A percentile compares a stretch with the other conserved stretches of the same genome.
Evolutionary conservation across 2,888 invertebrate genomes (phyloP).

Genomic region (Saturnia pavonia): DNA sequence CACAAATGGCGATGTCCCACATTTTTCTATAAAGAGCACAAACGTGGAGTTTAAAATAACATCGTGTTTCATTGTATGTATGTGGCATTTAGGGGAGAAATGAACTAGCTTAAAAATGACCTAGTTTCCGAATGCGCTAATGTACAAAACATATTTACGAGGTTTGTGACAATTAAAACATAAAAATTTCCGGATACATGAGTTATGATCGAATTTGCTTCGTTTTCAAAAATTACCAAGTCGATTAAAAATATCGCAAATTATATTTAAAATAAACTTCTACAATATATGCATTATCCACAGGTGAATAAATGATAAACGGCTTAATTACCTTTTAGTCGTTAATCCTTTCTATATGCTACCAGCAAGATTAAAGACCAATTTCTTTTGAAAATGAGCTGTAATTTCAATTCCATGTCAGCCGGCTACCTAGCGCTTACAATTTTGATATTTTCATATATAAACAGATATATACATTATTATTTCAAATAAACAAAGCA

Average conservation of each 20-base stretch:
- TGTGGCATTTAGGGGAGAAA: constrained; percentile 49
- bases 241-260: background rate
- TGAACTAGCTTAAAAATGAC: constrained; percentile 44
- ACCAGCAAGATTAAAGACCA: no score
- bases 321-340: no score
- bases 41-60: constrained; percentile 19
- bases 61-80: constrained; percentile 34
- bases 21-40: constrained; percentile 5
- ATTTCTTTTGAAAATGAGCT: no score
- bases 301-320: no score
- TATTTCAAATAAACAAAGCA: no score
- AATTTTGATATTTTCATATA: no score
- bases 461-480: no score
- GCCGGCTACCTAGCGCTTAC: no score
- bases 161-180: background rate
- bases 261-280: no score
- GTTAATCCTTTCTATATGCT: no score
- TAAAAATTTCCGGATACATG: background rate
- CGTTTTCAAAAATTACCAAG: background rate
- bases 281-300: no score
- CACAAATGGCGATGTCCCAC: background rate
- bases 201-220: background rate
- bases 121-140: constrained; percentile 51
- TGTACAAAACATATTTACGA: constrained; percentile 28
- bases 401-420: no score